Evolutionary conservation across 2,888 invertebrate species (phyloP), one percentile per base, ranked within the genome.

Genomic region (Andrena minutula): DNA sequence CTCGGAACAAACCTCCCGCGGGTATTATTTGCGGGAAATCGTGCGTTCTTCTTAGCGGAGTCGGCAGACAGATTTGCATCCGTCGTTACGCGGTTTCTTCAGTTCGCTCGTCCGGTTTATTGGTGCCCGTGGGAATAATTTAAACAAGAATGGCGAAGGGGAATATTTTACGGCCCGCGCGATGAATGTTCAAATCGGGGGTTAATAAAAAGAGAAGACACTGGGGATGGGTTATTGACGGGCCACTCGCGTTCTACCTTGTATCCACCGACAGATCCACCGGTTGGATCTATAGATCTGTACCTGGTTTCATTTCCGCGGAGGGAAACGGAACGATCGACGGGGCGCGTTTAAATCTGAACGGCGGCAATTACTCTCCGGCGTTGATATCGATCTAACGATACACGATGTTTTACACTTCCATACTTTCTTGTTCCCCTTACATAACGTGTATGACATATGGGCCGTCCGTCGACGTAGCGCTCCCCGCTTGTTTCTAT

Each of bases 401-500:
- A 75, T 82, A 82, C 75, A 75, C 80, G 63, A 71, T 71, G 80
- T 80, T 82, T 82, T 75, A 71, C 82, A 71, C 81, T 82, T 71
- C 56, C 56, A 65, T 61, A 35, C 60, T 74, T 73, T 61, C 60
- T 30, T 32, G 53, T 53, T 74, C 60, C 30, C n/a, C 35, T 81
- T 82, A 58, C 32, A n/a, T 71, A 82, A 80, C 66, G 56, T 53
- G 41, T 68, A 71, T 75, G 70, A 71, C 63, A 49, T 66, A 79
- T 72, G 56, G 63, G 63, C 41, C 60, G 26, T 10, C 66, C 63
- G 56, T 23, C 35, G 56, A 69, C 32, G 64, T 68, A 35, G 58
- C 35, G 28, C 75, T 41, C 35, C 41, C 26, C 58, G 32, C 63
- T 75, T 66, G 66, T 75, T 71, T 68, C 75, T 80, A 71, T 82